Conservation (phyloP, 2,797 vertebrate species). For the Nyctalus aviator region DNA sequence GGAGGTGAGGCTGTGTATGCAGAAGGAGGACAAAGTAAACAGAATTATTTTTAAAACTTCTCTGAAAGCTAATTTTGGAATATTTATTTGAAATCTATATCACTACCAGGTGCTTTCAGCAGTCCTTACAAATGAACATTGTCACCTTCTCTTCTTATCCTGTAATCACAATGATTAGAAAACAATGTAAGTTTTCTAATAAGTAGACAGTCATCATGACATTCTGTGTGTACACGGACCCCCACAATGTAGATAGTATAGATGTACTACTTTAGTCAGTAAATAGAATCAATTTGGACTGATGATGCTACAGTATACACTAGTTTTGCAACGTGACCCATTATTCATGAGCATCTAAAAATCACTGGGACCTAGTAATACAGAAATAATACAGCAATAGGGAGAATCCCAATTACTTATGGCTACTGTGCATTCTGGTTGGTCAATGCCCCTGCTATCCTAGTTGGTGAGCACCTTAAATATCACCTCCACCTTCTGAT, state of each 20-base stretch:
- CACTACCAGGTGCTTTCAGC: constrained; percentile 48
- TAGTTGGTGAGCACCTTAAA: background rate
- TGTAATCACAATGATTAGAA: background rate
- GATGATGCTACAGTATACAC: background rate
- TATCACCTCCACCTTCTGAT: background rate
- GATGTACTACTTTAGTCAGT: background rate
- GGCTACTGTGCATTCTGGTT: background rate
- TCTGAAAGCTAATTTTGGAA: constrained; percentile 47
- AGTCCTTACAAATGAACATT: background rate
- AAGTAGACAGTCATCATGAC: background rate
- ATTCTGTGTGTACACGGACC: background rate
- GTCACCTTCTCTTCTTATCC: background rate
- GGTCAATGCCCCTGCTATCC: background rate
- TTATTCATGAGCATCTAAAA: background rate
- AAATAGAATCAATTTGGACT: background rate
- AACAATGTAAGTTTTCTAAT: background rate
- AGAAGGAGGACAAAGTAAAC: background rate
- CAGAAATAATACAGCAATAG: background rate
- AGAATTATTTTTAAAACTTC: constrained; percentile 56
- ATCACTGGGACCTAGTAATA: background rate
- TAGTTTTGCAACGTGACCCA: background rate
- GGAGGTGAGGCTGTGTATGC: background rate
- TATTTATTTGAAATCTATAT: constrained; percentile 59
- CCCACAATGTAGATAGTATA: background rate
- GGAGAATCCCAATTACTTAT: background rate